Base-by-base conservation (phyloP, 2,113 vertebrate species). In the Oryzias curvinotus region DNA sequence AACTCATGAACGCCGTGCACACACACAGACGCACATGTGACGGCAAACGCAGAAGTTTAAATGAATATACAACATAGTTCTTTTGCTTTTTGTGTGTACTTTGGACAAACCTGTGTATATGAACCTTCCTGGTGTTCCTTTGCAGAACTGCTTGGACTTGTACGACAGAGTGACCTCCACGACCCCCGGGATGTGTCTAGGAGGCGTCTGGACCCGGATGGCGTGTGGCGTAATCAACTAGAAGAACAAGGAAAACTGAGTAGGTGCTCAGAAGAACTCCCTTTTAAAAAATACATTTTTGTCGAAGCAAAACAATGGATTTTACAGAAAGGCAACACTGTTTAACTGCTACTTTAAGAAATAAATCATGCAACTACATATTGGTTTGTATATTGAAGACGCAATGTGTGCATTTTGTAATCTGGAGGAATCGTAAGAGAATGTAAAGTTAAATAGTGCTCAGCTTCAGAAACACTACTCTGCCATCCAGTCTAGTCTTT, bases 101-200 rank as follows among this genome's bases (percentile, higher is more conserved):
- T 52, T 13, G 36, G 49, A 67, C 79, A 4, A 73, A 90, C 86
- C 86, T 68, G 88, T 90, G 58, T 90, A 90, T 64, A 90, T 86
- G 80, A 88, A 90, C 50, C 88, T 72, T 41, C 88, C 88, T 0
- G 88, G 88, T 57, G 86, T 90, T 53, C 86, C 85, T 82, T 90
- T 90, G 80, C 88, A 90, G 83, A 90, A 90, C 82, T 90, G 88
- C 75, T 90, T 90, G 55, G 88, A 90, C 67, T 90, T 90, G 82
- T 90, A 88, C 16, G 88, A 89, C 49, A 90, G 80, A 42, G 85
- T 89, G 81, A 90, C 87, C 78, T 90, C 86, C 3, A 90, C 88
- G 49, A 89, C 87, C 57, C 88, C 87, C 1, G 88, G 88, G 66
- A 90, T 89, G 85, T 90, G 88, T 75, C 88, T 83, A 49, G 87